Evolutionary conservation across 2,888 invertebrate species (phyloP).

Genomic region (Nephrotoma appendiculata): DNA sequence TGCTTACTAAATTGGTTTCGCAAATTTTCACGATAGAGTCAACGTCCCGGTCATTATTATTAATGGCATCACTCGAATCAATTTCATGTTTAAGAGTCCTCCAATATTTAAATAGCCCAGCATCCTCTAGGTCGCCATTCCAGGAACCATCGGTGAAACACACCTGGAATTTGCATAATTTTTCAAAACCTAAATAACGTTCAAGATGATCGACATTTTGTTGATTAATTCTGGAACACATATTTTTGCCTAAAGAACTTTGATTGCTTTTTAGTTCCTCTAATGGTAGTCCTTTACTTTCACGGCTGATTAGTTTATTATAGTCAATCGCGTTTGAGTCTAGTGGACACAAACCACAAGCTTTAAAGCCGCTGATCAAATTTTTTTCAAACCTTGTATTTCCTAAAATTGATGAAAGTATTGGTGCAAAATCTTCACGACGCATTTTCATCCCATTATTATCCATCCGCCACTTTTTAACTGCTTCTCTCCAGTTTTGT

Average conservation of each 20-base stretch:
- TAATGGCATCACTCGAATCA: neutral
- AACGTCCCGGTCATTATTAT: too few species aligned
- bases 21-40: too few species aligned
- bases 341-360: neutral
- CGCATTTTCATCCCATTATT: neutral
- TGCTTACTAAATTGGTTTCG: too few species aligned
- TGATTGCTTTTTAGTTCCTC: too few species aligned
- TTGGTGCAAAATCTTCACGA: neutral
- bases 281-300: too few species aligned
- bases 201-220: too few species aligned
- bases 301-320: too few species aligned
- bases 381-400: neutral
- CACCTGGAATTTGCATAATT: neutral
- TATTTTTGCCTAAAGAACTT: too few species aligned
- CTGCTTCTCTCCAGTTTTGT: slow-evolving; percentile 18
- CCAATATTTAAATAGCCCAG: neutral
- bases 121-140: neutral
- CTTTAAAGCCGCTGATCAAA: neutral
- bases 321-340: neutral
- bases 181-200: neutral
- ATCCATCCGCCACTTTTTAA: slow-evolving; percentile 16
- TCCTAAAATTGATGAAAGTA: neutral
- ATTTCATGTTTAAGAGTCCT: neutral
- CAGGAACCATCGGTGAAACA: neutral
- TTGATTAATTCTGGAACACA: too few species aligned